phyloP scores from a whole-genome alignment of 2,113 vertebrate species.

The Misgurnus anguillicaudatus region DNA sequence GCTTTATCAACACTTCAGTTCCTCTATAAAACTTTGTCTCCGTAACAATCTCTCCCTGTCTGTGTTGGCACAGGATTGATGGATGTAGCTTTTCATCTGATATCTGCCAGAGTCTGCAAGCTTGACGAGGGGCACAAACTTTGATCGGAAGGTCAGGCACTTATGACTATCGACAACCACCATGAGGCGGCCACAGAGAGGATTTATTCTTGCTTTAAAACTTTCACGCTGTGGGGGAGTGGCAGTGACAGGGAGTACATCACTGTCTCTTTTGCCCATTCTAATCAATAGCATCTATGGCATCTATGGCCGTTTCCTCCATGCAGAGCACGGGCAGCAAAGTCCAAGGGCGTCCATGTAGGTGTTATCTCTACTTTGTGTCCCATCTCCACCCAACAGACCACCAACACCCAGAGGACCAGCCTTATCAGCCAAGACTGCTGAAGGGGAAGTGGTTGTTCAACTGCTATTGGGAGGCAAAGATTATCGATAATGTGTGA shows the following conservation, averaged over 20 bases:
- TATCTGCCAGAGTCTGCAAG: slow-evolving; percentile 18
- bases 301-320: slow-evolving; percentile 49
- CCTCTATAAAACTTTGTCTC: neutral
- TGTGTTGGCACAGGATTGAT: slow-evolving; percentile 15
- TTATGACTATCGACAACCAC: slow-evolving; percentile 56
- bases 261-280: slow-evolving; percentile 68
- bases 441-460: neutral
- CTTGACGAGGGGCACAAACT: slow-evolving; percentile 39
- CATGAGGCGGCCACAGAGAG: slow-evolving; percentile 44
- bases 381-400: slow-evolving; percentile 14
- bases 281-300: slow-evolving; percentile 67
- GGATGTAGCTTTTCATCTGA: neutral
- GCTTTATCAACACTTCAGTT: slow-evolving; percentile 11
- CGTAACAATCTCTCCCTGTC: slow-evolving; percentile 2
- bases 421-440: neutral
- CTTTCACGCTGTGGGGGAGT: slow-evolving; percentile 48
- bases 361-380: slow-evolving; percentile 34
- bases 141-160: slow-evolving; percentile 49
- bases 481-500: neutral
- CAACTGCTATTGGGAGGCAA: neutral
- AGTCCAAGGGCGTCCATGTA: slow-evolving; percentile 41
- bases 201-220: slow-evolving; percentile 56
- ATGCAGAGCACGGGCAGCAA: slow-evolving; percentile 40
- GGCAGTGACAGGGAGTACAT: slow-evolving; percentile 66
- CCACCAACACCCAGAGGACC: slow-evolving; percentile 17